Base-by-base conservation (phyloP, 2,797 vertebrate species). In the Graptemys geographica region DNA sequence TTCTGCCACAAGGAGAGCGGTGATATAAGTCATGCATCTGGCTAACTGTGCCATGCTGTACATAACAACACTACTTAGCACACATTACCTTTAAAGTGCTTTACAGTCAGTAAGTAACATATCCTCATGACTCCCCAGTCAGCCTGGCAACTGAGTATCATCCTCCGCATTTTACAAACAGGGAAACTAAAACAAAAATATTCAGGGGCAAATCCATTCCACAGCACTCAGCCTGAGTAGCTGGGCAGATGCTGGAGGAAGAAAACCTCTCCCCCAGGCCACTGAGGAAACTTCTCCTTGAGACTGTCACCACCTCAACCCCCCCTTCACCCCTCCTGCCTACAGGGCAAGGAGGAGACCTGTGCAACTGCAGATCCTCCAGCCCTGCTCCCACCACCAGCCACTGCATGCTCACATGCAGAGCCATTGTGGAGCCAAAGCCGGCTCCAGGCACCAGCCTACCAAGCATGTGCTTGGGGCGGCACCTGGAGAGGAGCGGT, bases 311-410 rank as follows among this genome's bases (percentile, higher is more conserved):
- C 59, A 51, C 55, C 25, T 31, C 0, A 2, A 62, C 81, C 69
- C 78, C 55, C 55, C 11, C 76, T 62, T 52, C 23, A 19, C 4
- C 0, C 7, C 7, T 31, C 59, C 86, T 6, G 4, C 12, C 62
- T 31, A n/a, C 27, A 53, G 51, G 57, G 37, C 0, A 33, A 80
- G 72, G 81, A 86, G 56, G 28, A n/a, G n/a, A 41, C 53, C 2
- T 0, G 0, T 37, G 62, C n/a, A 11, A 76, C 57, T 79, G 82
- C n/a, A 79, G 51, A 6, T 37, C 10, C 21, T 41, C 21, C 21
- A 41, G 69, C 65, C 53, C 28, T n/a, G 44, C 44, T 78, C 5
- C 44, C 44, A 69, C 13, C 13, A 16, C 80, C 59, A 25, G 23
- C 52, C n/a, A 0, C 57, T 28, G 81, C 27, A 15, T 47, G 27